These are phyloP conservation scores for Litocranius walleri DNA, from an alignment of 2,113 vertebrate species.

Conservation along the genomic window DNA sequence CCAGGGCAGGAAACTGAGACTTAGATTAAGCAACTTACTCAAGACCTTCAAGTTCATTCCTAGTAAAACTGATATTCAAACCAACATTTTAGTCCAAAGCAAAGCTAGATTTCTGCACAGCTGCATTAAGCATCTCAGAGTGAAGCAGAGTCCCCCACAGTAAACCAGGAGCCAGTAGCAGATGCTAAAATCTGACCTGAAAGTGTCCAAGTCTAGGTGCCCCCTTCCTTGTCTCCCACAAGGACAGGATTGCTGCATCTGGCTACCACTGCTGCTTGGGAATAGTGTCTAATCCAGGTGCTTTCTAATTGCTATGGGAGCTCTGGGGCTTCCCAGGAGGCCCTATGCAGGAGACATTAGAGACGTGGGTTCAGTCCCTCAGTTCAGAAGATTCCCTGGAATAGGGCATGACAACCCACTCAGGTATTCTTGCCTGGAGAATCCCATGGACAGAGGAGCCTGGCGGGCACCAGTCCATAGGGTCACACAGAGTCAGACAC, in stretches of 20 bases:
- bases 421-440: neutral
- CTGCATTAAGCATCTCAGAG: neutral
- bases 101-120: neutral
- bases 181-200: too few species aligned
- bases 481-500: neutral
- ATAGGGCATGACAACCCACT: neutral
- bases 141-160: neutral
- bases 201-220: neutral
- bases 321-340: neutral
- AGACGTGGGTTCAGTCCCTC: neutral
- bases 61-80: neutral
- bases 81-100: neutral
- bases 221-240: neutral
- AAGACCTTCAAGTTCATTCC: neutral
- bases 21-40: neutral
- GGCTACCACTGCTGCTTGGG: neutral
- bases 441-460: neutral
- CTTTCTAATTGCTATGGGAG: neutral
- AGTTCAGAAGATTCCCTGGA: neutral
- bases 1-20: neutral
- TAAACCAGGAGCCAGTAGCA: neutral
- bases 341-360: neutral
- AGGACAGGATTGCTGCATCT: neutral
- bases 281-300: neutral
- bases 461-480: accelerated